Base-by-base conservation (phyloP, 1,140 invertebrate genomes). In the Chlorops oryzae region DNA sequence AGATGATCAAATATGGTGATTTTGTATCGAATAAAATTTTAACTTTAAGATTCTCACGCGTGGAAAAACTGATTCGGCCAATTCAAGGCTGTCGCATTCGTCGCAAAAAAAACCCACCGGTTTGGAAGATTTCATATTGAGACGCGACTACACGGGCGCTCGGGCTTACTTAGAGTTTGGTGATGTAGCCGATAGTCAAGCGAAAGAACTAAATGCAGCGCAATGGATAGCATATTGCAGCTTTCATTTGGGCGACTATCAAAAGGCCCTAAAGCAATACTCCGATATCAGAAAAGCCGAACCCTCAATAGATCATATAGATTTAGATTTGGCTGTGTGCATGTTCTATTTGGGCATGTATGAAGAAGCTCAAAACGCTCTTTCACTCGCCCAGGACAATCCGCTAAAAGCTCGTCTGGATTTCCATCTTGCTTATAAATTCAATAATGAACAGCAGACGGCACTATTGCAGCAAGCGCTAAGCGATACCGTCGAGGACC, bases 181-280 rank as follows among this genome's bases (percentile, higher is more conserved):
- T 44, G 59, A 63, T 59, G 34, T 83, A 70, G 57, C 61, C 63
- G 59, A 81, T 77, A 34, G 83, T 79, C 59, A 77, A 67, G 13
- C 78, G 74, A 18, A 60, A n/a, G 55, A 63, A 42, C 72, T 79
- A 6, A 80, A 83, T 65, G 81, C 81, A 15, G 84, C 90, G 55
- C 72, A 88, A 50, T 98, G 95, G 93, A 83, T 90, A 50, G 93
- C 87, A 3, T 98, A 93, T 70, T 96, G 93, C 74, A 83, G 85
- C 47, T 98, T 97, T 75, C 95, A 98, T 74, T 75, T 95, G 28
- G 94, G 92, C 1, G 91, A 98, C 65, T 97, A 96, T 73, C 87
- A 87, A 59, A 81, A 83, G 63, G 87, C 95, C 0, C 75, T 92
- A n/a, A 79, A 84, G 21, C 79, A 84, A 12, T 96, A 88, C 66